Evolutionary conservation across 2,888 invertebrate species (phyloP).

Genomic region (Caenorhabditis sp.): DNA sequence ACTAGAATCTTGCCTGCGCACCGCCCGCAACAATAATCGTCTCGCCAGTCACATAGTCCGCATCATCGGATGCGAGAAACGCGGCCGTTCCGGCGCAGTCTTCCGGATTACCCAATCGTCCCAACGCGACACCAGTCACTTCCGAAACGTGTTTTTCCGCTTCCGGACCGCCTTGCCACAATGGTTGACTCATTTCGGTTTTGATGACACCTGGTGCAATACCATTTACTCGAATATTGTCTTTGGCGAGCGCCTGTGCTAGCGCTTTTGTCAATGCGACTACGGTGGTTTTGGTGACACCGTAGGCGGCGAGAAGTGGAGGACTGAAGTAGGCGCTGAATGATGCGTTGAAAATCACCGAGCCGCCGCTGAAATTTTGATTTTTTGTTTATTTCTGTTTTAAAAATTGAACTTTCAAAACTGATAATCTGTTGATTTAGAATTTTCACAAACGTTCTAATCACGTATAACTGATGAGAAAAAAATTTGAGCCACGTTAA

Average conservation of each 20-base stretch:
- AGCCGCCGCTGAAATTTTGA: no score
- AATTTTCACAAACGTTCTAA: no score
- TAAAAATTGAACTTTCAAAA: no score
- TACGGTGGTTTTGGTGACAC: constrained; percentile 90
- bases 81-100: constrained; percentile 83
- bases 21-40: constrained; percentile 83
- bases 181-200: constrained; percentile 82
- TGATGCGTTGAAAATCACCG: not conserved
- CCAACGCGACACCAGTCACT: constrained; percentile 42
- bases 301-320: constrained; percentile 82
- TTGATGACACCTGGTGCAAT: constrained; percentile 90
- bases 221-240: constrained; percentile 90
- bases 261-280: constrained; percentile 85
- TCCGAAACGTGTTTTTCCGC: constrained; percentile 38
- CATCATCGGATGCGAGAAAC: constrained; percentile 83
- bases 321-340: constrained; percentile 70
- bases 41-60: constrained; percentile 89
- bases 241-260: constrained; percentile 80
- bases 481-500: no score
- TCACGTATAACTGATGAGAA: no score
- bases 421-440: no score
- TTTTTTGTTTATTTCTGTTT: no score
- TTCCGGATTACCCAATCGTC: constrained; percentile 60
- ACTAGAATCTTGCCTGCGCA: constrained; percentile 79
- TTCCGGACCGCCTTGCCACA: constrained; percentile 46